phyloP scores from a whole-genome alignment of 2,113 vertebrate genomes.

The Vulpes ferrilata region DNA sequence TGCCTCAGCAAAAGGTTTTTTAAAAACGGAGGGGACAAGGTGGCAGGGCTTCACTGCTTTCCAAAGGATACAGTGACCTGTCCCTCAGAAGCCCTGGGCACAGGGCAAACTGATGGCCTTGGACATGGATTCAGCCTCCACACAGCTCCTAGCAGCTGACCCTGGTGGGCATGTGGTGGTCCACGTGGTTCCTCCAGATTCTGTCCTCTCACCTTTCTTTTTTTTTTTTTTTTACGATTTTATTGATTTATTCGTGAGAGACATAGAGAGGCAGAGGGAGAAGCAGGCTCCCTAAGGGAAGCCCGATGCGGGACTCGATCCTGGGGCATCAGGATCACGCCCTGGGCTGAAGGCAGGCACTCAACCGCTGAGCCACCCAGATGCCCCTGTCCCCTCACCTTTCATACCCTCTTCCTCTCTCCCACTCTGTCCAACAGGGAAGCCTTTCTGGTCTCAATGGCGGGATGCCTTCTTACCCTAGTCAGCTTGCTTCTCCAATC shows the following conservation, averaged over 20 bases:
- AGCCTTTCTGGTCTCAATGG: background rate
- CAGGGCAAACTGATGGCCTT: background rate
- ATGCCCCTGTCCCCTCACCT: background rate
- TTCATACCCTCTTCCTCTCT: background rate
- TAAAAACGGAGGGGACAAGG: background rate
- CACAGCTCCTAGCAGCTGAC: background rate
- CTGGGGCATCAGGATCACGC: too few species aligned
- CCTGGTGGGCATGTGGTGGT: too few species aligned
- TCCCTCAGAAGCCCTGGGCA: background rate
- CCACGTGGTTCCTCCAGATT: accelerated
- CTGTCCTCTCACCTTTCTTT: background rate
- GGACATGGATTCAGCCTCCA: background rate
- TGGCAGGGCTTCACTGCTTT: background rate
- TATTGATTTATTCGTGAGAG: too few species aligned
- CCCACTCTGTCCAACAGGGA: background rate
- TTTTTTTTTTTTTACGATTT: too few species aligned
- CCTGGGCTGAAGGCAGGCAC: too few species aligned
- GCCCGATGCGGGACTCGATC: too few species aligned
- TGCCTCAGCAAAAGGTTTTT: background rate
- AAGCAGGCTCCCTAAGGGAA: too few species aligned
- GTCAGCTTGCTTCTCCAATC: background rate
- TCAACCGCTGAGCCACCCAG: too few species aligned
- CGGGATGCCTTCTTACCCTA: background rate
- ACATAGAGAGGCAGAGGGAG: too few species aligned
- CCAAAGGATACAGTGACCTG: background rate